A percentile compares a stretch with the other conserved stretches of the same genome.
Evolutionary conservation across 2,797 vertebrate species (phyloP).

Genomic region (Hydrocynus forskahlii): DNA sequence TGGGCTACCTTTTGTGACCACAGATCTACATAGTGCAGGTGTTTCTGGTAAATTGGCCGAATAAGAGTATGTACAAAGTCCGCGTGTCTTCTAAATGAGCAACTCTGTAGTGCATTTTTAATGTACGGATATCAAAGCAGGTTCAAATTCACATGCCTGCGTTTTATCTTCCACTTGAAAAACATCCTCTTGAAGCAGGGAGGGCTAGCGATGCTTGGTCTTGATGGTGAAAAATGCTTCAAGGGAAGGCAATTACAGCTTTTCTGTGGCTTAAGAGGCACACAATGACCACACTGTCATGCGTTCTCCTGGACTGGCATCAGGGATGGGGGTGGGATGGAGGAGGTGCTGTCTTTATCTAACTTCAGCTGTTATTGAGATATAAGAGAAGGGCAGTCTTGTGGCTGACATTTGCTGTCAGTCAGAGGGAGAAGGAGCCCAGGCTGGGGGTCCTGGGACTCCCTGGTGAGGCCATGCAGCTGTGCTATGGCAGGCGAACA

Average conservation of each 20-base stretch:
- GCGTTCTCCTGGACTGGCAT: conserved; percentile 30
- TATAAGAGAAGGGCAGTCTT: conserved; percentile 24
- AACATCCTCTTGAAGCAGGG: background rate
- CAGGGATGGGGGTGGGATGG: conserved; percentile 65
- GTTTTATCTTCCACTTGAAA: conserved; percentile 2
- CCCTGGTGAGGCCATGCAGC: conserved; percentile 42
- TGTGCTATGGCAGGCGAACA: conserved; percentile 44
- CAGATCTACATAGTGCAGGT: too few relatives aligned
- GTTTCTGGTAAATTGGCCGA: too few relatives aligned
- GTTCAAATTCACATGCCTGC: conserved; percentile 15
- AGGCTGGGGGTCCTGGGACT: conserved; percentile 20
- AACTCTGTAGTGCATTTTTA: background rate
- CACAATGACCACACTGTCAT: conserved; percentile 12
- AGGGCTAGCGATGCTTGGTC: background rate
- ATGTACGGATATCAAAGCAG: conserved; percentile 27
- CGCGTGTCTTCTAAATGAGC: too few relatives aligned
- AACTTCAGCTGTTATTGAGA: conserved; percentile 33
- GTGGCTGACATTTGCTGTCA: conserved; percentile 47
- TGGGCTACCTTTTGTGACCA: too few relatives aligned
- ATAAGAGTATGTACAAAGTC: too few relatives aligned
- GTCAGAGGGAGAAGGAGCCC: conserved; percentile 26
- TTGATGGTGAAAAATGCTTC: conserved; percentile 33
- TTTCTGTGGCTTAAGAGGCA: conserved; percentile 16
- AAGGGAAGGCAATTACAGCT: conserved; percentile 6
- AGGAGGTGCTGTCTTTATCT: conserved; percentile 36